Evolutionary conservation across 2,113 vertebrate species (phyloP).

Genomic region (mouse (Mus musculus)): DNA sequence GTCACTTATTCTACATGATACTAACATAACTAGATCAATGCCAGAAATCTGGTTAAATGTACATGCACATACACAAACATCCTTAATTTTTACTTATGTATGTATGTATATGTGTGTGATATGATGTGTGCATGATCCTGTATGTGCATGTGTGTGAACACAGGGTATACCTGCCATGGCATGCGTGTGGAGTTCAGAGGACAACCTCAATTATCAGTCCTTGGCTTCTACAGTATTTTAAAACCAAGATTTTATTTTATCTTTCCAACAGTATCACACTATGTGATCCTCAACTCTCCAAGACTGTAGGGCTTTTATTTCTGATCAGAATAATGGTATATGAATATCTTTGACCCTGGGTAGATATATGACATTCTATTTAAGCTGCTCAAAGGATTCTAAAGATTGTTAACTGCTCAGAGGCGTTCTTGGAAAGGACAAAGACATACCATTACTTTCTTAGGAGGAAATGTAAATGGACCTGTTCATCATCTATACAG

Average conservation of each 20-base stretch:
- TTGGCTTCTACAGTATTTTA: neutral
- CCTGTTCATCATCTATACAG: neutral
- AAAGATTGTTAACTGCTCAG: neutral
- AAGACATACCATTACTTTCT: neutral
- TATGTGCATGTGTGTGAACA: neutral
- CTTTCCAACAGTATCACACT: neutral
- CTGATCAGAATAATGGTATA: neutral
- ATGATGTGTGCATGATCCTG: neutral
- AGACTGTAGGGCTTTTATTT: neutral
- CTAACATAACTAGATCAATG: neutral
- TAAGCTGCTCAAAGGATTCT: neutral
- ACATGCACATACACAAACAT: neutral
- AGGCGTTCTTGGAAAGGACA: neutral
- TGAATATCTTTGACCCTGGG: neutral
- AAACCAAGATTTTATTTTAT: neutral
- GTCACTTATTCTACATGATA: neutral
- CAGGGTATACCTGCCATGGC: neutral
- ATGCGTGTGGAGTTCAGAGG: neutral
- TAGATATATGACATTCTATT: neutral
- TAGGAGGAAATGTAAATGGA: neutral
- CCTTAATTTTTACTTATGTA: neutral
- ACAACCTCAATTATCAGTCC: neutral
- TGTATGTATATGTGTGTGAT: neutral
- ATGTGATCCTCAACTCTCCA: too few relatives aligned
- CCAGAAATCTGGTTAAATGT: neutral